Conservation (phyloP, 2,888 invertebrate genomes). For the Deilephila porcellus region DNA sequence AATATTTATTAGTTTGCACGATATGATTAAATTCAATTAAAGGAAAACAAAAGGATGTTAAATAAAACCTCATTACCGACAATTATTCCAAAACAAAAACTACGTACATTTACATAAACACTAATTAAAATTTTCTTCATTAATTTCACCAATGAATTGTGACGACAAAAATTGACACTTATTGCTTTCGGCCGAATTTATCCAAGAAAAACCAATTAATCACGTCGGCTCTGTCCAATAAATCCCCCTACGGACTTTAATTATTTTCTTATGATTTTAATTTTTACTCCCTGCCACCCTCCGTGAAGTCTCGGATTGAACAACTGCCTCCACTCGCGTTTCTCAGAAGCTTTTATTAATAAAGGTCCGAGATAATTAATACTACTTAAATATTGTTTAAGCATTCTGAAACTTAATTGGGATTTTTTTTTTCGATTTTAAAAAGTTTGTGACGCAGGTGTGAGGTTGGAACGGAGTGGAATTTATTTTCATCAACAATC, state of each 20-base stretch:
- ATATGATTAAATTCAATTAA: no score
- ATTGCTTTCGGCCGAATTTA: constrained; percentile 76
- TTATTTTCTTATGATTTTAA: constrained; percentile 86
- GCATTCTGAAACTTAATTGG: constrained; percentile 76
- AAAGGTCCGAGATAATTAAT: constrained; percentile 83
- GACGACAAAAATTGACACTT: constrained; percentile 82
- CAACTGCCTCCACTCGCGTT: constrained; percentile 72
- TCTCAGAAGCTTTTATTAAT: constrained; percentile 80
- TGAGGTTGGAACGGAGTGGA: constrained; percentile 11
- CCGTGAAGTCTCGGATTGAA: constrained; percentile 57
- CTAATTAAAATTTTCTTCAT: constrained; percentile 69
- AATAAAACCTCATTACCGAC: no score
- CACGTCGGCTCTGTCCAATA: constrained; percentile 82
- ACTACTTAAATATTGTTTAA: constrained; percentile 84
- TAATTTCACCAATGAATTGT: constrained; percentile 70
- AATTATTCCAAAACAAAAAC: no score
- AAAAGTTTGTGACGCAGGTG: constrained; percentile 41
- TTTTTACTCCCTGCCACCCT: constrained; percentile 64
- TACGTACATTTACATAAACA: constrained; percentile 36
- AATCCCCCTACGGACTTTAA: constrained; percentile 83
- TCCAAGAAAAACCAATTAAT: constrained; percentile 80
- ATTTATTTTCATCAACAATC: background rate
- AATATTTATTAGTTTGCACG: no score
- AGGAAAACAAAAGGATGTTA: no score
- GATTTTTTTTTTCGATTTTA: constrained; percentile 54